phyloP scores from a whole-genome alignment of 37 sponge, comb jelly and placozoan species.

The Theonella swinhoei region DNA sequence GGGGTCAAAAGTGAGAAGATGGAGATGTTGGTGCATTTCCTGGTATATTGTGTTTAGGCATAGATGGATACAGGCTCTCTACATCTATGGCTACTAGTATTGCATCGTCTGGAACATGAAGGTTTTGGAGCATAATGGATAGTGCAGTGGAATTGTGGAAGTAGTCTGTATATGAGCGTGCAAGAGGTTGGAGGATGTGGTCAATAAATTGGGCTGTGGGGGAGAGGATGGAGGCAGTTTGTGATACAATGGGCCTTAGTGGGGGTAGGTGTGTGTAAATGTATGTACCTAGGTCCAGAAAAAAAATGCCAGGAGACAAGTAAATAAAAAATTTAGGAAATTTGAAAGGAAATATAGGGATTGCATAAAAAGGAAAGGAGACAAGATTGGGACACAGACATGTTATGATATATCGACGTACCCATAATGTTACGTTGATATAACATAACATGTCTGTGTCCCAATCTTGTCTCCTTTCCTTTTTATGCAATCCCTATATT shows the following conservation, averaged over 20 bases:
- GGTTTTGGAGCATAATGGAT: background rate
- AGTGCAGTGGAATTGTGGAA: conserved; percentile 26
- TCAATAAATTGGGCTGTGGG: conserved; percentile 31
- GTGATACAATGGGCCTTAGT: conserved; percentile 25
- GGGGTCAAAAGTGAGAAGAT: conserved; percentile 22
- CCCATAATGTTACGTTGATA: too few species aligned
- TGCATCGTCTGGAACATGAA: conserved; percentile 12
- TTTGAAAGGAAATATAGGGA: too few species aligned
- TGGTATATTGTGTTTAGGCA: conserved; percentile 10
- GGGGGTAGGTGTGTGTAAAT: conserved; percentile 18
- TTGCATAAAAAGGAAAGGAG: too few species aligned
- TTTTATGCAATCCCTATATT: too few species aligned
- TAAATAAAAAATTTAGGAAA: too few species aligned
- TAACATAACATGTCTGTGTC: too few species aligned
- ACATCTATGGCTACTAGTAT: conserved; percentile 37
- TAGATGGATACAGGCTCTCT: conserved; percentile 29
- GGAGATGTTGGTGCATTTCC: conserved; percentile 4
- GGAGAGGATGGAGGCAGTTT: conserved; percentile 5
- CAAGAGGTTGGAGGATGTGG: too few species aligned
- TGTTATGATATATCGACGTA: too few species aligned
- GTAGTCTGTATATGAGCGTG: conserved; percentile 19
- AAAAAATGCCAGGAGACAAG: too few species aligned
- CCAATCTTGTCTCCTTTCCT: too few species aligned
- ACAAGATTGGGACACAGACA: too few species aligned
- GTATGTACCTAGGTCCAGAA: too few species aligned